Evolutionary conservation across 2,113 vertebrate genomes (phyloP), one percentile per base, ranked within the genome.

Genomic region (Burhinus bistriatus): DNA sequence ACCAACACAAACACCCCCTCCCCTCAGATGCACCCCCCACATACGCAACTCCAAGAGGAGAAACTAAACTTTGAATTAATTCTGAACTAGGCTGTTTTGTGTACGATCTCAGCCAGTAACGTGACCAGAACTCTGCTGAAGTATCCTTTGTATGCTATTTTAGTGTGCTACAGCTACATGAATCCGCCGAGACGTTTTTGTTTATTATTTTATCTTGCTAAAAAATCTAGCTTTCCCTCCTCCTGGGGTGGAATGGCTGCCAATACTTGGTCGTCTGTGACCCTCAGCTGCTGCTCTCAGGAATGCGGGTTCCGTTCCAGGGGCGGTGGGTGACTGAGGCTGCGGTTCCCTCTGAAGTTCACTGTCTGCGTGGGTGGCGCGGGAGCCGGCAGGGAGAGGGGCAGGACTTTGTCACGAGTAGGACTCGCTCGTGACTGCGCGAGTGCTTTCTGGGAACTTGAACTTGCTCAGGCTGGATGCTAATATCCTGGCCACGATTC

Each of bases 401-500:
- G 58, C 55, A 81, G 61, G 44, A 4, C 85, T 87, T 1, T 26
- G 73, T 51, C 23, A 23, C 8, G 23, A 80, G 81, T 2, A 15
- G 19, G n/a, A 2, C 76, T n/a, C 89, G 58, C 9, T 76, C 1
- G 4, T 69, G 91, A 58, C n/a, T 8, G 40, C 3, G 0, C 57
- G 6, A 49, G 87, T 83, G 73, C 66, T 72, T 49, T 83, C 62
- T 95, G 95, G 80, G 93, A 97, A 51, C 70, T 29, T 3, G 19
- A n/a, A 5, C 65, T 69, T 3, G 52, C 57, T 73, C 3, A 1
- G 80, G 86, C 86, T 92, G 73, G 40, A 54, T 51, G 87, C n/a
- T 80, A 11, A 62, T 54, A 45, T 69, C 45, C 51, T 97, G 97
- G 95, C 94, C 47, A 15, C 1, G 2, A 1, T 93, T 96, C 95